phyloP scores from a whole-genome alignment of 2,888 invertebrate genomes.

The Dione juno region DNA sequence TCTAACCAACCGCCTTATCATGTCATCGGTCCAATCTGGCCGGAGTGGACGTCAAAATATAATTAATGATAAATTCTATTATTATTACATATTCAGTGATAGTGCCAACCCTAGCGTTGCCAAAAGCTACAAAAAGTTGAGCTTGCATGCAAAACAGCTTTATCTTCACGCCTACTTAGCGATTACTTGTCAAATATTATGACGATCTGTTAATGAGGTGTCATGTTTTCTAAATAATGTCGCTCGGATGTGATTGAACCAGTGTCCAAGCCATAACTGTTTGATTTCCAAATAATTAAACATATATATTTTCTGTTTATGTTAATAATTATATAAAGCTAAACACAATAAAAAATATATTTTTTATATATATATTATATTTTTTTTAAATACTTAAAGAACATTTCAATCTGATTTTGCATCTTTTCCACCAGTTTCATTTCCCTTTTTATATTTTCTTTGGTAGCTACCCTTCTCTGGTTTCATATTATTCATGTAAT shows the following conservation, averaged over 20 bases:
- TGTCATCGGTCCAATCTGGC: too few species aligned
- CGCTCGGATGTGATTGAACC: conserved; percentile 12
- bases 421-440: neutral
- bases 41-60: too few species aligned
- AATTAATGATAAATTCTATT: too few species aligned
- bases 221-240: conserved; percentile 21
- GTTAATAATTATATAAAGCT: too few species aligned
- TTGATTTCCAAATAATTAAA: too few species aligned
- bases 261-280: too few species aligned
- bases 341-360: neutral
- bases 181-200: conserved; percentile 40
- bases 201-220: conserved; percentile 26
- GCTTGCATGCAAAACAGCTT: conserved; percentile 44
- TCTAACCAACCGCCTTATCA: too few species aligned
- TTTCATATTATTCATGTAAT: conserved; percentile 48
- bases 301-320: too few species aligned
- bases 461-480: conserved; percentile 50
- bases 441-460: conserved; percentile 51
- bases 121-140: conserved; percentile 39
- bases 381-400: neutral
- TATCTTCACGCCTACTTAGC: conserved; percentile 43
- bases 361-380: neutral
- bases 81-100: too few species aligned
- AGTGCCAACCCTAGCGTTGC: conserved; percentile 39
- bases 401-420: neutral